A percentile compares a stretch with the other conserved stretches of the same genome.
Conservation (phyloP, 2,888 invertebrate species). For the Acanthosoma haemorrhoidale region DNA sequence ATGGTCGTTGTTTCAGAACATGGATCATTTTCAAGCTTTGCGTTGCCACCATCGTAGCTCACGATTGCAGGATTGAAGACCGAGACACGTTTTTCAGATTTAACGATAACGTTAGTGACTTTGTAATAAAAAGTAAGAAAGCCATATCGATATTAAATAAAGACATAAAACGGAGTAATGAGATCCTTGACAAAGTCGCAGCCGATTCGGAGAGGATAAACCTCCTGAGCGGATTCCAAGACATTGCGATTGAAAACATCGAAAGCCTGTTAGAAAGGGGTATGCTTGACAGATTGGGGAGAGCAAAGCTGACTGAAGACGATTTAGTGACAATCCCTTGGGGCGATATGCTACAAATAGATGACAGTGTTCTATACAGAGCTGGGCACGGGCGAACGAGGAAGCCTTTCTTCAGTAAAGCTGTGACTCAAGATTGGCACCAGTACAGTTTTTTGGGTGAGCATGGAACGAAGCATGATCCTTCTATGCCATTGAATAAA, state of each 20-base stretch:
- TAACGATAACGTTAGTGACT: neutral
- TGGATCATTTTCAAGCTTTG: neutral
- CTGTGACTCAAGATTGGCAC: too few relatives aligned
- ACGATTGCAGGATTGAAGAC: neutral
- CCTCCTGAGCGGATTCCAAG: neutral
- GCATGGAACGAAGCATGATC: too few relatives aligned
- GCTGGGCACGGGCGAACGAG: too few relatives aligned
- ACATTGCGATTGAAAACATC: neutral
- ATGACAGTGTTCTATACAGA: too few relatives aligned
- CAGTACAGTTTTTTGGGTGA: too few relatives aligned
- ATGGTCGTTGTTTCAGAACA: neutral
- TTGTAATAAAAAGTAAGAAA: neutral
- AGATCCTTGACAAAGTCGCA: neutral
- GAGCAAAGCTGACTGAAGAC: neutral
- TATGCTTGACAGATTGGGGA: neutral
- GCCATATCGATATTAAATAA: neutral
- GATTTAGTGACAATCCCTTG: too few relatives aligned
- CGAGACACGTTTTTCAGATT: neutral
- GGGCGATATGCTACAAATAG: too few relatives aligned
- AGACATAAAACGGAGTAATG: neutral
- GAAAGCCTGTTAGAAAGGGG: neutral
- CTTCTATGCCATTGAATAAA: too few relatives aligned
- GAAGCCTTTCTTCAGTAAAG: too few relatives aligned
- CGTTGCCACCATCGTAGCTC: neutral
- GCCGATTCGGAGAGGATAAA: neutral